phyloP scores from a whole-genome alignment of 2,113 vertebrate genomes.

The Protomyctophum bolini region DNA sequence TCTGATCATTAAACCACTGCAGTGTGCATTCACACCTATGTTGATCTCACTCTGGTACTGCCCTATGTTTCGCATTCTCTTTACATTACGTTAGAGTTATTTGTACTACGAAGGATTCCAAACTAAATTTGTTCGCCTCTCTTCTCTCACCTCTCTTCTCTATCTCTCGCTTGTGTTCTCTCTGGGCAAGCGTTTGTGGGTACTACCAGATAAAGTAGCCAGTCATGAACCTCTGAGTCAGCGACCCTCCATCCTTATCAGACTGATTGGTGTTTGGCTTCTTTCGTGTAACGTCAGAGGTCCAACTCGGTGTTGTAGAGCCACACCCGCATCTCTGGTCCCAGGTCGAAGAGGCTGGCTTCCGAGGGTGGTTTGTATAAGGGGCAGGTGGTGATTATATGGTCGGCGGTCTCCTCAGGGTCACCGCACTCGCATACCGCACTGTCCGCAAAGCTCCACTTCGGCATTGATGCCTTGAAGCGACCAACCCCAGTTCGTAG shows the following conservation, averaged over 20 bases:
- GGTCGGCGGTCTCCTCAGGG: background rate
- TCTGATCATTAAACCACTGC: background rate
- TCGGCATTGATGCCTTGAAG: no score
- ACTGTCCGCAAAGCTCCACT: no score
- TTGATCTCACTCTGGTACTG: background rate
- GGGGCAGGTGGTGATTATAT: no score
- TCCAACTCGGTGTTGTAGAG: no score
- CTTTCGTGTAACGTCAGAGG: no score
- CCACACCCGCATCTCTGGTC: no score
- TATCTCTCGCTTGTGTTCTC: background rate
- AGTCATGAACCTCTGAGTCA: background rate
- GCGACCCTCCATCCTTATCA: background rate
- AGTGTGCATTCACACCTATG: background rate
- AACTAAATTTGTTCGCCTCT: background rate
- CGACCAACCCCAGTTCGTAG: no score
- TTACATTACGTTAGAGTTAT: no score
- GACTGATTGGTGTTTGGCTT: background rate
- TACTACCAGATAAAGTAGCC: background rate
- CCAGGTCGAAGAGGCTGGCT: no score
- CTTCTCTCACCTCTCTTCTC: background rate
- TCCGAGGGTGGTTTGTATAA: background rate
- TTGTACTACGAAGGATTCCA: no score
- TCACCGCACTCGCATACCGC: no score
- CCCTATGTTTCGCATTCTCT: background rate
- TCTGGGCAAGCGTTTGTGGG: background rate